These are phyloP conservation scores for Troglohyphantes excavatus DNA, from an alignment of 2,888 invertebrate species.

Conservation along the genomic window DNA sequence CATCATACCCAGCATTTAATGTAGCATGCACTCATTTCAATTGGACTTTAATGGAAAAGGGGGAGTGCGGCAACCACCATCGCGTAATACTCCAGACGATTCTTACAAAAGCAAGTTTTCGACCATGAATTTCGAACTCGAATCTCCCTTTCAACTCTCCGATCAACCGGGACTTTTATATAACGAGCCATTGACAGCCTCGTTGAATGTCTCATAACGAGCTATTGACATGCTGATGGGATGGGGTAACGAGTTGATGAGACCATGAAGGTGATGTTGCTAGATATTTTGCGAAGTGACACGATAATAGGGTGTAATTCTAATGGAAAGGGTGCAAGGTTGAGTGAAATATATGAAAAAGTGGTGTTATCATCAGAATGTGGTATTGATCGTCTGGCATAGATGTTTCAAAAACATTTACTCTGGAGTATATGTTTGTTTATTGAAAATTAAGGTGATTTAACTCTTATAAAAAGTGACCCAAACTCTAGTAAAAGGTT, in stretches of 20 bases:
- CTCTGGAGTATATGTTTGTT: too few species aligned
- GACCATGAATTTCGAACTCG: neutral
- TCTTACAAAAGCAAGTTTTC: neutral
- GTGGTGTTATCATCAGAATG: too few species aligned
- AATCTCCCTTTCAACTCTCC: neutral
- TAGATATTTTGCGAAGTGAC: neutral
- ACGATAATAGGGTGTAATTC: neutral
- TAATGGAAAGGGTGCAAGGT: neutral
- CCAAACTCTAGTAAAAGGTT: too few species aligned
- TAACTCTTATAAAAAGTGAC: too few species aligned
- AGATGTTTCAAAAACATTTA: too few species aligned
- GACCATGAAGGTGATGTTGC: neutral
- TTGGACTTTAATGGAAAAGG: too few species aligned
- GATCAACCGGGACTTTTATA: neutral
- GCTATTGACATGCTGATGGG: neutral
- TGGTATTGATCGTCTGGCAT: too few species aligned
- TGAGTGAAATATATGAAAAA: too few species aligned
- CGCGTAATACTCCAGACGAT: neutral
- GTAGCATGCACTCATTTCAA: too few species aligned
- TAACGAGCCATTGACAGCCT: constrained; percentile 31
- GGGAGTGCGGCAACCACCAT: neutral
- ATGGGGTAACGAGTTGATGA: neutral
- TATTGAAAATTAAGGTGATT: too few species aligned
- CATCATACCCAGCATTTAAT: too few species aligned
- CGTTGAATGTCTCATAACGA: constrained; percentile 33